phyloP scores from a whole-genome alignment of 92 coral and sea anemone genomes.

The Phenganax stokvisi region DNA sequence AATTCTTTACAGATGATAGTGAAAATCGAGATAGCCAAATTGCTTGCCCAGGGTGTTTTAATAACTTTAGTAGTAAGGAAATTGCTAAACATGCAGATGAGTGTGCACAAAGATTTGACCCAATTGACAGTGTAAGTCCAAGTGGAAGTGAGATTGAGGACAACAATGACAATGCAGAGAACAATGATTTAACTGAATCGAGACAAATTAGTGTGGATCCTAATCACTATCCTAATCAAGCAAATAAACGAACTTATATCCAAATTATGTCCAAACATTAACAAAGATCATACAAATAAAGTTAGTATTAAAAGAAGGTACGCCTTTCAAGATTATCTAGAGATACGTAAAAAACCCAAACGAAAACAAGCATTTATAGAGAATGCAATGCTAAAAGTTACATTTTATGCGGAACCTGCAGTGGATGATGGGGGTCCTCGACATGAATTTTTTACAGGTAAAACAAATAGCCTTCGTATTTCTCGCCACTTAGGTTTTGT shows the following conservation, averaged over 20 bases:
- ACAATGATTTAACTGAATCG: not conserved
- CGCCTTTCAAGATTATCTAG: slow-evolving; percentile 9
- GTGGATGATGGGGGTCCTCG: slow-evolving; percentile 4
- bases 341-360: slow-evolving; percentile 10
- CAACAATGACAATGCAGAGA: not conserved
- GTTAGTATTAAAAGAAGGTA: slow-evolving; percentile 13
- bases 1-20: not conserved
- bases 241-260: slow-evolving; percentile 10
- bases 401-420: not conserved
- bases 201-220: not conserved
- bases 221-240: not conserved
- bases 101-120: slow-evolving; percentile 12
- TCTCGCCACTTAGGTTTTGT: not conserved
- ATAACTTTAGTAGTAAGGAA: not conserved
- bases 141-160: not conserved
- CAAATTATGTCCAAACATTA: slow-evolving; percentile 2
- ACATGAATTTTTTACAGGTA: slow-evolving; percentile 16
- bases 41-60: slow-evolving; percentile 9
- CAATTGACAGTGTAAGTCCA: not conserved
- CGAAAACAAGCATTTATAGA: not conserved
- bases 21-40: not conserved
- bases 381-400: slow-evolving; percentile 22
- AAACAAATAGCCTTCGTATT: not conserved
- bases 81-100: slow-evolving; percentile 2
- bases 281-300: slow-evolving; percentile 16